Evolutionary conservation across 2,797 vertebrate genomes (phyloP), one percentile per base, ranked within the genome.

Genomic region (Poeciliopsis gracilis): DNA sequence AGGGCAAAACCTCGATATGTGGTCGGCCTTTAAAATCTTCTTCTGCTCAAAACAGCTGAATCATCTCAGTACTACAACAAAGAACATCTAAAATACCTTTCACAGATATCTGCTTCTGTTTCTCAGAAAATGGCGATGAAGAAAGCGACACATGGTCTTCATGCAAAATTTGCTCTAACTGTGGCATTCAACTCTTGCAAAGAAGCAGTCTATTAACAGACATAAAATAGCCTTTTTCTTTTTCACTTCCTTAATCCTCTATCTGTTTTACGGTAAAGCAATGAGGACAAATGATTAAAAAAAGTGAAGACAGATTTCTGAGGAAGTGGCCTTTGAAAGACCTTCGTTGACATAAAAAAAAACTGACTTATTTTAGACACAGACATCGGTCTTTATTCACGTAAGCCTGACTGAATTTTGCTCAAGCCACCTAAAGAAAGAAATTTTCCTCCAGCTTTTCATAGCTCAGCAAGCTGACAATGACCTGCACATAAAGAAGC

Each of bases 231-330:
- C 57, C 73, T 84, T 73, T 84, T 69, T 72, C 78, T 76, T 49
- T 90, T 86, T 88, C 89, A 82, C 77, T 92, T 92, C 90, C 87
- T 87, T 57, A 77, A 78, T 81, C 73, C 30, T 41, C 67, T 46
- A 55, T 82, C 79, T 61, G 84, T 78, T 88, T 92, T 87, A 89
- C 86, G 0, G 87, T 90, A 94, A 93, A 46, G 63, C 28, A 67
- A 72, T 43, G 74, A 73, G 25, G 25, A 23, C 15, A 70, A 12
- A 70, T 43, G 25, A 45, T n/a, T 47, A 51, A 45, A 30, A 38
- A n/a, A 75, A 59, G 41, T 53, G 84, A 83, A 0, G 3, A 5
- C 0, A 63, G 33, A 51, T 38, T 36, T 79, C 25, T 72, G 53
- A 81, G 59, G 28, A 85, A 83, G 73, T 51, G 33, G 28, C 63